phyloP scores from a whole-genome alignment of 2,888 invertebrate species.

The Ellobium chinense region DNA sequence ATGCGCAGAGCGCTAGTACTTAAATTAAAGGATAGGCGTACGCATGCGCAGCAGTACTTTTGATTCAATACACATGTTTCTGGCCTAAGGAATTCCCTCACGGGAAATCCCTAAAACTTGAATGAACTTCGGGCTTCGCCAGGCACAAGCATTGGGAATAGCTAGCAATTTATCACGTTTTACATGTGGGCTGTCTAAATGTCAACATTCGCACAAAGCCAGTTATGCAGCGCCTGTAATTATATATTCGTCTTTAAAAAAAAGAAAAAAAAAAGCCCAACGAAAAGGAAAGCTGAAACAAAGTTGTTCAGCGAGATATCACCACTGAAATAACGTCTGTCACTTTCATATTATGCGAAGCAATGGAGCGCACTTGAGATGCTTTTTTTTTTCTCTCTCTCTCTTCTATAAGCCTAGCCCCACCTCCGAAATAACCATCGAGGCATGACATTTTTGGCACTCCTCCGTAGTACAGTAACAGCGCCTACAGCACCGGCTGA shows the following conservation, averaged over 20 bases:
- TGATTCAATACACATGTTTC: conserved; percentile 55
- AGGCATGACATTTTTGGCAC: not conserved
- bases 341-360: too few species aligned
- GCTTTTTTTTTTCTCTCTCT: too few species aligned
- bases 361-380: too few species aligned
- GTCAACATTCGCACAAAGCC: conserved; percentile 29
- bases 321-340: too few species aligned
- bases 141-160: conserved; percentile 31
- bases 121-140: conserved; percentile 64
- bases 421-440: not conserved
- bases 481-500: not conserved
- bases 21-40: conserved; percentile 53
- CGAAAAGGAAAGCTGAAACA: too few species aligned
- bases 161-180: conserved; percentile 6
- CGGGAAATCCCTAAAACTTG: conserved; percentile 57
- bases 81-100: conserved; percentile 65
- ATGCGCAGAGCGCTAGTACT: conserved; percentile 60
- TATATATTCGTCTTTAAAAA: not conserved
- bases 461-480: not conserved
- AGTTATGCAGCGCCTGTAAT: not conserved
- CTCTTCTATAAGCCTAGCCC: not conserved
- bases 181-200: conserved; percentile 32
- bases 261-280: not conserved
- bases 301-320: too few species aligned
- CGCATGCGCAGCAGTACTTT: conserved; percentile 62